Base-by-base conservation (phyloP, 2,888 invertebrate species). In the Agrochola lychnidis region DNA sequence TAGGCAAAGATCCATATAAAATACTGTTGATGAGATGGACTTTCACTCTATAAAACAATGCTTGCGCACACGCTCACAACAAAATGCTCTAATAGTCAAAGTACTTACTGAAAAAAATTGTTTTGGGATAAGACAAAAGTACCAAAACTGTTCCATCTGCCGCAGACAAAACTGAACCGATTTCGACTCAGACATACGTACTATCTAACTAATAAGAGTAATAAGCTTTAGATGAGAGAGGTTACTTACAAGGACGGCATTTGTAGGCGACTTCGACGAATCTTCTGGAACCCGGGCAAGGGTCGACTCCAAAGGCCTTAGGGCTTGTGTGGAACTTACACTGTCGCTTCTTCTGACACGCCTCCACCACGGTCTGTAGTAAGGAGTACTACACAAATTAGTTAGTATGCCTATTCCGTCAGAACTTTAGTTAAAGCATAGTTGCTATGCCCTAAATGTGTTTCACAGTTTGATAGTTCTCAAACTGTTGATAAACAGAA, bases 241-340 rank as follows among this genome's bases (percentile, higher is more conserved):
- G n/a, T 10, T 85, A 98, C 98, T 98, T 97, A 99, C 99, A 98
- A 92, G 99, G 99, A 95, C 99, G 98, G 97, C 99, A 99, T 96
- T 99, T 99, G 97, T 99, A 99, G 89, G 99, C 99, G 85, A 99
- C 99, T 97, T 99, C 99, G 87, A 99, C 98, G 97, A 99, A 99
- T 95, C 99, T 99, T 85, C 98, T 97, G 79, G 98, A 98, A 40
- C 98, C 98, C 19, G 99, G 99, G 93, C 99, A 99, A 0, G 99
- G 99, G 96, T 99, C 99, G 64, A 98, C 98, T 42, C 98, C 98
- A 92, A 99, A 98, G 68, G 98, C 98, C 92, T 98, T 98, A n/a
- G 99, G 98, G 90, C 98, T 98, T 73, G 99, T 99, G 93, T 98
- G 98, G 94, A 99, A 98, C 93, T 98, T 98, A 97, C 99, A 99